Percentiles rank a stretch among this genome's conserved stretches.
Evolutionary conservation across 2,113 vertebrate species (phyloP).

Genomic region (Arothron firmamentum): DNA sequence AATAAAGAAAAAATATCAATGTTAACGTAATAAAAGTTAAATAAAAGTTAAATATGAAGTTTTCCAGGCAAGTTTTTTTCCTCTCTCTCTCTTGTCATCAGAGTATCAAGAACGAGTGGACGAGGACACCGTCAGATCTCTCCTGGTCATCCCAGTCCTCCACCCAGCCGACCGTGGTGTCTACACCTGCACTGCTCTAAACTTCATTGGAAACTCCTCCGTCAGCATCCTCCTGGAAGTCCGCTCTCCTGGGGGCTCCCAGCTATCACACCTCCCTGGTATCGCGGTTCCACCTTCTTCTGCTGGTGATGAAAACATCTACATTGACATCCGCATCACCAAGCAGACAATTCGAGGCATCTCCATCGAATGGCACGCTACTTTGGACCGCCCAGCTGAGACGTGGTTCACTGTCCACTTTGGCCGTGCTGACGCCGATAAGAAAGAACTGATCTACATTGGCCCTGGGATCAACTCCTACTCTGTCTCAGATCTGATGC

Average conservation of each 20-base stretch:
- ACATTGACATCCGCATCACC: slow-evolving; percentile 80
- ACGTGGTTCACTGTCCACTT: slow-evolving; percentile 86
- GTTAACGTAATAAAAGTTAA: too few species aligned
- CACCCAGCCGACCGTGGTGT: slow-evolving; percentile 73
- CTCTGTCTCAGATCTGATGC: slow-evolving; percentile 78
- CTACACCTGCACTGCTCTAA: slow-evolving; percentile 83
- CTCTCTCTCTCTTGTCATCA: slow-evolving; percentile 36
- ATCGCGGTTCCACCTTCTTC: background rate
- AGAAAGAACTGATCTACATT: slow-evolving; percentile 80
- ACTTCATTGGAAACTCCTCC: slow-evolving; percentile 81
- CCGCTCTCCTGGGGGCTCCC: slow-evolving; percentile 26
- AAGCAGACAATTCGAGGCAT: slow-evolving; percentile 84
- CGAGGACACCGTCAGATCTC: slow-evolving; percentile 79
- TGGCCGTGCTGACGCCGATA: slow-evolving; percentile 63
- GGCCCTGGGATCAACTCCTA: slow-evolving; percentile 85
- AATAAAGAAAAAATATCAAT: too few species aligned
- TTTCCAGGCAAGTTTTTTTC: too few species aligned
- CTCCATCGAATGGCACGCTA: slow-evolving; percentile 82
- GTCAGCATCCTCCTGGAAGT: slow-evolving; percentile 67
- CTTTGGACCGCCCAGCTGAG: slow-evolving; percentile 68
- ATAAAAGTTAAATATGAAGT: too few species aligned
- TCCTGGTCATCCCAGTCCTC: slow-evolving; percentile 77
- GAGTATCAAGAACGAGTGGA: slow-evolving; percentile 73
- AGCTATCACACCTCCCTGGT: slow-evolving; percentile 23
- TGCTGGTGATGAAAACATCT: slow-evolving; percentile 62